Percentiles rank a stretch among this genome's conserved stretches.
Evolutionary conservation across 2,888 invertebrate species (phyloP).

Genomic region (Cephus nigrinus): DNA sequence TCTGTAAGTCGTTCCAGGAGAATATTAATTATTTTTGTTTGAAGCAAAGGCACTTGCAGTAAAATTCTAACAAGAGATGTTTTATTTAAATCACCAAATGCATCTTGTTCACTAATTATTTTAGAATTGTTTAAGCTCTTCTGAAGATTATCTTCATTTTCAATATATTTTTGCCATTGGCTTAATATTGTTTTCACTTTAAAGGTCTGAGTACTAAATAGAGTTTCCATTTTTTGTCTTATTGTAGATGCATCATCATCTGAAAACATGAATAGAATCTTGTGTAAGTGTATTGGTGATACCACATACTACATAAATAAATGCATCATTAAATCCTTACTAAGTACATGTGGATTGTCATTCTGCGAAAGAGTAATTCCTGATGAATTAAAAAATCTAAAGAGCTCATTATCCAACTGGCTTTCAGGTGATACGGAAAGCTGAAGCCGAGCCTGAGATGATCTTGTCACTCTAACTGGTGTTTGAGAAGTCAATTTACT

Average conservation of each 20-base stretch:
- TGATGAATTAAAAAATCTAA: slow-evolving; percentile 41
- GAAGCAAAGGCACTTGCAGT: slow-evolving; percentile 52
- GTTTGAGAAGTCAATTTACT: neutral
- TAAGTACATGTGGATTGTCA: slow-evolving; percentile 39
- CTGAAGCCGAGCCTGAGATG: neutral
- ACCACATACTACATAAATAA: slow-evolving; percentile 1
- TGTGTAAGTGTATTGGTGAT: slow-evolving; percentile 23
- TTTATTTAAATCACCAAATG: slow-evolving; percentile 29
- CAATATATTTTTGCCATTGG: slow-evolving; percentile 47
- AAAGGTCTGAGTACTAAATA: slow-evolving; percentile 26
- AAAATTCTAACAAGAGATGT: slow-evolving; percentile 53
- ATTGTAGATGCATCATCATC: slow-evolving; percentile 38
- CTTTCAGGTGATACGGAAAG: neutral
- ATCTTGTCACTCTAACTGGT: neutral
- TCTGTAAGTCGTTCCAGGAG: slow-evolving; percentile 53
- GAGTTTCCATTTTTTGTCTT: slow-evolving; percentile 43
- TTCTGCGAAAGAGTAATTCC: slow-evolving; percentile 43
- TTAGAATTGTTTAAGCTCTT: slow-evolving; percentile 48
- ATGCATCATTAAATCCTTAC: slow-evolving; percentile 28
- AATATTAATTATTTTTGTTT: slow-evolving; percentile 44
- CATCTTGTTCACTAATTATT: slow-evolving; percentile 33
- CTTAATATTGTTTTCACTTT: slow-evolving; percentile 1
- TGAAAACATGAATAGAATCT: slow-evolving; percentile 21
- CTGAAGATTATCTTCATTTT: slow-evolving; percentile 47
- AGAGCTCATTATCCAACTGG: slow-evolving; percentile 31